These are phyloP conservation scores for Silurus aristotelis DNA, from an alignment of 2,797 vertebrate genomes.

Conservation along the genomic window DNA sequence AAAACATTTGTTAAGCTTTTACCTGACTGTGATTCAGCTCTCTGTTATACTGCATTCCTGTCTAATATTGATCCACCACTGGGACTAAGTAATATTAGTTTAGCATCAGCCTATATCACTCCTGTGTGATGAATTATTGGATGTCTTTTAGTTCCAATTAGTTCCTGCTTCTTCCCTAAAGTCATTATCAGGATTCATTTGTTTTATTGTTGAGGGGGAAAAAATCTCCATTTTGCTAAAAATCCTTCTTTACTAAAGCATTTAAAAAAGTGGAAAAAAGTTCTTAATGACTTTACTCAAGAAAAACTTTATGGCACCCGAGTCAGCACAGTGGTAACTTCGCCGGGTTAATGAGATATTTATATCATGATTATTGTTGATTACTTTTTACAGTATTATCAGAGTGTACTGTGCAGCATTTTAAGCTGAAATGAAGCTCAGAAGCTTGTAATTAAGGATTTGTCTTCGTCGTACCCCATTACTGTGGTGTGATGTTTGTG, in stretches of 20 bases:
- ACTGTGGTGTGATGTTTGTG: neutral
- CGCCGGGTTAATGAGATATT: neutral
- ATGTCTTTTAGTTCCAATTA: slow-evolving; percentile 5
- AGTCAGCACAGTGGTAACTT: neutral
- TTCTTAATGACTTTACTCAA: neutral
- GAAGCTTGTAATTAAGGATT: neutral
- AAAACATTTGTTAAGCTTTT: too few relatives aligned
- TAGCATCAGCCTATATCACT: neutral
- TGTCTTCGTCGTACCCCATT: neutral
- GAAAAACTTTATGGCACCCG: neutral
- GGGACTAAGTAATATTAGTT: neutral
- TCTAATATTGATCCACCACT: too few relatives aligned
- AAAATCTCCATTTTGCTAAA: neutral
- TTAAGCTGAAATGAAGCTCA: neutral
- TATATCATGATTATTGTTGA: neutral
- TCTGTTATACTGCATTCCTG: too few relatives aligned
- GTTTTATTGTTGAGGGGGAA: neutral
- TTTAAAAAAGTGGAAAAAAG: neutral
- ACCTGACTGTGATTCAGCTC: too few relatives aligned
- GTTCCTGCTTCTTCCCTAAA: neutral
- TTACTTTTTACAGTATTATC: neutral
- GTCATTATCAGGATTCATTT: neutral
- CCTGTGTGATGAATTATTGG: neutral
- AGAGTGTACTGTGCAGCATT: neutral
- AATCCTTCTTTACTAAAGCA: neutral